phyloP scores from a whole-genome alignment of 2,113 vertebrate genomes.

The Aplodontia rufa region DNA sequence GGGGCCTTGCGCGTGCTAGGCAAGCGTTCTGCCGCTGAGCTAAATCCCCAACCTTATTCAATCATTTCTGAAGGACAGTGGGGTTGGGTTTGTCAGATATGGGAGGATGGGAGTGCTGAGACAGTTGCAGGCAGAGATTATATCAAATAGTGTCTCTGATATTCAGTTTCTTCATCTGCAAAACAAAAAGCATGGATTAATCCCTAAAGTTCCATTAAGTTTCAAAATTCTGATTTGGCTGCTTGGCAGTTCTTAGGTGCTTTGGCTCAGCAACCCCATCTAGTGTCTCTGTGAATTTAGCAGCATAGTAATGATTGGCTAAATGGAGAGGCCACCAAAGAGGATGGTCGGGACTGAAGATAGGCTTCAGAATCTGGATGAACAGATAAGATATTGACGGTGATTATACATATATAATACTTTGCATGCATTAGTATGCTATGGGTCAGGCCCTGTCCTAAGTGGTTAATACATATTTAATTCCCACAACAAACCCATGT shows the following conservation, averaged over 20 bases:
- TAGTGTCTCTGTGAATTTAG: constrained; percentile 31
- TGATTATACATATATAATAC: not conserved
- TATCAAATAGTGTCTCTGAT: not conserved
- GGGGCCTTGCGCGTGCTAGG: too few relatives aligned
- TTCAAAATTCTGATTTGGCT: not conserved
- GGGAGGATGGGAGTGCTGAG: not conserved
- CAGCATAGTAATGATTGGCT: not conserved
- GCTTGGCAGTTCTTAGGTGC: not conserved
- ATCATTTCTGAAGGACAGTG: not conserved
- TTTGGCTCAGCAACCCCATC: constrained; percentile 64
- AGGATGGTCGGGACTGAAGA: not conserved
- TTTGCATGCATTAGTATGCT: not conserved
- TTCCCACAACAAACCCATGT: not conserved
- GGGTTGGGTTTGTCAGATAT: not conserved
- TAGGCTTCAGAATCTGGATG: not conserved
- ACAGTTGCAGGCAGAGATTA: not conserved
- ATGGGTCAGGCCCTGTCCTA: not conserved
- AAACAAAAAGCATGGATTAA: not conserved
- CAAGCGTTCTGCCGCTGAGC: too few relatives aligned
- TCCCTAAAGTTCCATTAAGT: not conserved
- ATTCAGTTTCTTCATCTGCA: not conserved
- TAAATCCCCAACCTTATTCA: too few relatives aligned
- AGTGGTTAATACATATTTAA: not conserved
- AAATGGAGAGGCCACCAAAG: not conserved
- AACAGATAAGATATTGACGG: not conserved